Base-by-base conservation (phyloP, 2,888 invertebrate species). In the Drosophila paramelanica region DNA sequence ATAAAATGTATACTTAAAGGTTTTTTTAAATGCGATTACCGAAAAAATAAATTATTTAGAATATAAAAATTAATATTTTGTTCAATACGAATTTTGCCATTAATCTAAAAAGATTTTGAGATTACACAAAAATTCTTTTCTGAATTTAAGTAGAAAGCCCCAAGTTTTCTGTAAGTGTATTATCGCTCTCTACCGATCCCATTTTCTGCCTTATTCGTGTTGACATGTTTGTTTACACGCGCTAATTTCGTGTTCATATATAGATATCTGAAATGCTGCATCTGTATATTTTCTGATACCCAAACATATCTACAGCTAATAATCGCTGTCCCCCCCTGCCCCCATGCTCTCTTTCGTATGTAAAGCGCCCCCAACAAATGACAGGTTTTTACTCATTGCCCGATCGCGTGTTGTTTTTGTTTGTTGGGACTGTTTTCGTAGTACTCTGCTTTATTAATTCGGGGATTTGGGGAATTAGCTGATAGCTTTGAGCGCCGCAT, bases 381-480 rank as follows among this genome's bases (percentile, higher is more conserved):
- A 61, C 68, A 72, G 59, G 55, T 57, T 68, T 73, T 55, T 62
- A 76, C 65, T 49, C 65, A 67, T 72, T 79, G 82, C 64, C 77
- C 77, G 67, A 79, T 82, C 70, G 81, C 70, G 56, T 87, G 67
- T 47, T 67, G 49, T 51, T 73, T 33, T 33, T 58, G n/a, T 38
- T 64, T 64, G 47, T 41, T 60, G 45, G 66, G 49, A 42, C 42
- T 39, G 20, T n/a, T 51, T 59, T 52, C 36, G 53, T 58, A 39
- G 75, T 87, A 85, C 89, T 85, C 80, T 77, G 87, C 61, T 82
- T 86, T 86, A 86, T 86, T 86, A 86, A 89, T 86, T 89, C 83
- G 70, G 85, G 85, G 85, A 86, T 89, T 86, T 89, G 73, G 85
- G 85, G 85, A 86, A 88, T 86, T 88, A 86, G 83, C 84, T 82